These are phyloP conservation scores for Psilopsiagon aymara DNA, from an alignment of 2,113 vertebrate genomes.

Conservation along the genomic window DNA sequence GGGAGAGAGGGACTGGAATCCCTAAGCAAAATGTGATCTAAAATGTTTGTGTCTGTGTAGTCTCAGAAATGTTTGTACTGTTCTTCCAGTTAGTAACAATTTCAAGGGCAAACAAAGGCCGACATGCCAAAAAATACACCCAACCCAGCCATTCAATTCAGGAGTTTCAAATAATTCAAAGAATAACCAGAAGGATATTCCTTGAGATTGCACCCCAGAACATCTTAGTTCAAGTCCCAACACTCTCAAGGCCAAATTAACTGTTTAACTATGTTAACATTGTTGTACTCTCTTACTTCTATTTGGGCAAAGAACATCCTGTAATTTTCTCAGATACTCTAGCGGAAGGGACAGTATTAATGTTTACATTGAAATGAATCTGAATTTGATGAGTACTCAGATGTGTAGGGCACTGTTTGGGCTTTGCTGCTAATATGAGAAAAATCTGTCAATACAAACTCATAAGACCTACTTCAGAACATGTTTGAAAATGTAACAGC, in stretches of 20 bases:
- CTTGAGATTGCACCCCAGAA: neutral
- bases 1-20: neutral
- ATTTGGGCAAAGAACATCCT: neutral
- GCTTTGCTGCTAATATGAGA: neutral
- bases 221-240: neutral
- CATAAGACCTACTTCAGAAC: neutral
- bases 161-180: neutral
- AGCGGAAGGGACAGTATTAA: fast-evolving
- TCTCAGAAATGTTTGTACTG: neutral
- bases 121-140: neutral
- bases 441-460: neutral
- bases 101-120: neutral
- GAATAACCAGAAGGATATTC: neutral
- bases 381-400: neutral
- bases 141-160: neutral
- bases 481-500: neutral
- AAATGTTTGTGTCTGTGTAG: neutral
- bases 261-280: neutral
- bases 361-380: neutral
- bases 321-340: neutral
- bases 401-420: neutral
- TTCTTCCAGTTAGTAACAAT: neutral
- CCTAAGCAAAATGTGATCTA: neutral
- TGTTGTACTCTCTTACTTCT: neutral
- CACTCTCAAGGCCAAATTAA: neutral